Percentiles rank a stretch among this genome's conserved stretches.
Conservation (phyloP, 1,140 invertebrate species). For the Drosophila tropicalis region DNA sequence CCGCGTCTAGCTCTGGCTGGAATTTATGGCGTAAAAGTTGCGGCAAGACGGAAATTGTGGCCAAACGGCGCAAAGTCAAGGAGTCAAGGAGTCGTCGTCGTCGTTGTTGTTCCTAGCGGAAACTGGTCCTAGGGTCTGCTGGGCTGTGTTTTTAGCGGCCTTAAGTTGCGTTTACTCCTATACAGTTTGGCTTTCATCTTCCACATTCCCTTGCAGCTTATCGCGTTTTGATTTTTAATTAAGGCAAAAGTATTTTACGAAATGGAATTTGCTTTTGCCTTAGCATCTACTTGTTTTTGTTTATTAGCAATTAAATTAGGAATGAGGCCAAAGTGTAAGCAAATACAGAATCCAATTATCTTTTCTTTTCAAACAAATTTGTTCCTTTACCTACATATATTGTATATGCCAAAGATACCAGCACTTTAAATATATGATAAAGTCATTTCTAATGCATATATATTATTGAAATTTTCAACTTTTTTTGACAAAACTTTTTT, state of each 20-base stretch:
- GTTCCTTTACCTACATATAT: conserved; percentile 20
- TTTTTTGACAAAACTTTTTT: conserved; percentile 64
- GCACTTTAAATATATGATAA: conserved; percentile 46
- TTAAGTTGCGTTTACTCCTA: conserved; percentile 3
- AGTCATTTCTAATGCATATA: conserved; percentile 52
- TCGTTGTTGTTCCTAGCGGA: not conserved
- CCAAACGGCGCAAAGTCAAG: conserved; percentile 62
- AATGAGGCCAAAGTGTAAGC: conserved; percentile 49
- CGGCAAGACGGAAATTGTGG: conserved; percentile 67
- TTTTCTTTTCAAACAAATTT: conserved; percentile 35
- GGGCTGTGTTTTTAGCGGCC: conserved; percentile 20
- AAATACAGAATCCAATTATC: conserved; percentile 64
- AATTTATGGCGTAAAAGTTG: conserved; percentile 71
- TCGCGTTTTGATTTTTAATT: conserved; percentile 79
- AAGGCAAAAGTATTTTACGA: conserved; percentile 70
- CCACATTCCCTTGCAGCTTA: conserved; percentile 56
- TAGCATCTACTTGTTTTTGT: conserved; percentile 35
- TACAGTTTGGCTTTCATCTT: conserved; percentile 44
- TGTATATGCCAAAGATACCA: conserved; percentile 45
- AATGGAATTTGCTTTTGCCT: conserved; percentile 50
- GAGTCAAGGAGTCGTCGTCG: conserved; percentile 27
- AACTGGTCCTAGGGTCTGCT: not conserved
- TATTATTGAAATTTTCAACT: conserved; percentile 60
- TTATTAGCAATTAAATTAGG: conserved; percentile 72
- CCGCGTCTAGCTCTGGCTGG: conserved; percentile 63